phyloP scores from a whole-genome alignment of 2,113 vertebrate species.

The Gnathonemus longibarbis region DNA sequence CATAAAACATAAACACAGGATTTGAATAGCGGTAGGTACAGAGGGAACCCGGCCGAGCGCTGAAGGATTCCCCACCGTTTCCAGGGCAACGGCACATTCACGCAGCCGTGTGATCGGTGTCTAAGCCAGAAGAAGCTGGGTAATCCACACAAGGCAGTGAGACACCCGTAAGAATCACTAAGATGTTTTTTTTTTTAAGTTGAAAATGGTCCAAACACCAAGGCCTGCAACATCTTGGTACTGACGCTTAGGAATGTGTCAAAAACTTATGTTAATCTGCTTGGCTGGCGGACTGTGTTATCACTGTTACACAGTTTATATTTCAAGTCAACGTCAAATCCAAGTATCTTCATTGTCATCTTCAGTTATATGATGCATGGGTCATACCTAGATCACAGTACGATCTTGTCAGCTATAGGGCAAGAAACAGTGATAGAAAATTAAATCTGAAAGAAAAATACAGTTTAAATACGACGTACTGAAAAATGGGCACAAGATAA shows the following conservation, averaged over 20 bases:
- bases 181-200: neutral
- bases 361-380: neutral
- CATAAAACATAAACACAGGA: slow-evolving; percentile 6
- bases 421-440: neutral
- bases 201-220: neutral
- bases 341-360: neutral
- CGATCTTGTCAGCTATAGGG: neutral
- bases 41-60: neutral
- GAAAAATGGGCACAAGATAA: neutral
- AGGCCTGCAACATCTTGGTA: neutral
- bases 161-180: neutral
- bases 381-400: neutral
- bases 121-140: slow-evolving; percentile 8
- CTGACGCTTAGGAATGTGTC: neutral
- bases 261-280: neutral
- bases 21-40: neutral
- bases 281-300: neutral
- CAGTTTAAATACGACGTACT: neutral
- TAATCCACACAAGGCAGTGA: neutral
- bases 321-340: neutral
- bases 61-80: slow-evolving; percentile 27
- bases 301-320: neutral
- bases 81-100: slow-evolving; percentile 42
- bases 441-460: neutral
- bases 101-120: slow-evolving; percentile 23